Conservation (phyloP, 2,888 invertebrate genomes). For the Hedychridium roseum region DNA sequence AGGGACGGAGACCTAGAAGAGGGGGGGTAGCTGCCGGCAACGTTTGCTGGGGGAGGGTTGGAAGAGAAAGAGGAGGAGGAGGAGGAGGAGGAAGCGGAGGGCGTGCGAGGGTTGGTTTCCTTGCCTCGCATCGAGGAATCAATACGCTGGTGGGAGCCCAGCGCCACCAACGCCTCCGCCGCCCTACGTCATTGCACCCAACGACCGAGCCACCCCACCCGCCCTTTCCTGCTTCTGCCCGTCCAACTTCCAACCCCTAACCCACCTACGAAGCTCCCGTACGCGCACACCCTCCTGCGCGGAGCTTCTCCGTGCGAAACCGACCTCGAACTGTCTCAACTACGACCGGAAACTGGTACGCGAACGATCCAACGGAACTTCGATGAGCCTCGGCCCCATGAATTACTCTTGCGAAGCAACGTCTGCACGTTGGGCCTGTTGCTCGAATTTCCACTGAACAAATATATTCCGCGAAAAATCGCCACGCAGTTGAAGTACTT, state of each 20-base stretch:
- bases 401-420: no score
- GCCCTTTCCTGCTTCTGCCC: conserved; percentile 13
- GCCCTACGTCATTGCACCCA: conserved; percentile 59
- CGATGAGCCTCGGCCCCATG: no score
- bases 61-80: conserved; percentile 34
- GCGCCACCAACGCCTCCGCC: conserved; percentile 59
- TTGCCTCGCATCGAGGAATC: conserved; percentile 57
- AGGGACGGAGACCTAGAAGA: conserved; percentile 23
- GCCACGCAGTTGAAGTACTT: no score
- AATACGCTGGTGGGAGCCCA: conserved; percentile 60
- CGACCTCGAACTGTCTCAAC: conserved; percentile 11
- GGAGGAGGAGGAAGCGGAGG: conserved; percentile 39
- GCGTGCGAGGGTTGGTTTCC: conserved; percentile 48
- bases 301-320: conserved; percentile 8
- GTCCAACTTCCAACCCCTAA: conserved; percentile 30
- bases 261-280: conserved; percentile 13
- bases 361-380: background rate
- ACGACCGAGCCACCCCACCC: conserved; percentile 41
- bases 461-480: no score
- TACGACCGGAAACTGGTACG: conserved; percentile 6
- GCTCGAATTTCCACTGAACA: no score
- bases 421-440: no score
- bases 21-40: conserved; percentile 23
- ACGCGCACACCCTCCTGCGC: conserved; percentile 11
- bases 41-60: conserved; percentile 35